These are phyloP conservation scores for Catharus minimus DNA, from an alignment of 2,113 vertebrate genomes.

Conservation along the genomic window DNA sequence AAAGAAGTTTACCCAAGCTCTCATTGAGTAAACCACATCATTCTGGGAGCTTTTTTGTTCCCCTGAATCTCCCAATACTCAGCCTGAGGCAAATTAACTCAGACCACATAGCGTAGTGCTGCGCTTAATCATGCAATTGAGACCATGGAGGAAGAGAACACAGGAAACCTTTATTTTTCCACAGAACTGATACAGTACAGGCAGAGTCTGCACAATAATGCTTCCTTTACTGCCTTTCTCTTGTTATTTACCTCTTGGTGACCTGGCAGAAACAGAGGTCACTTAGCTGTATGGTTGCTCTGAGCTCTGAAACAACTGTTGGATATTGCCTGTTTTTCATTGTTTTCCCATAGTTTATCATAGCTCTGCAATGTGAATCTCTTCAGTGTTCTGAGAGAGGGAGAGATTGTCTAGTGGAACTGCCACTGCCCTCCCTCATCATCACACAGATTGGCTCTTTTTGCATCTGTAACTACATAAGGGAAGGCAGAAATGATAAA, in stretches of 20 bases:
- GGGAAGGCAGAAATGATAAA: background rate
- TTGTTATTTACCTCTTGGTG: constrained; percentile 69
- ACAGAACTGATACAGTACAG: constrained; percentile 58
- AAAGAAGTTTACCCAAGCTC: constrained; percentile 15
- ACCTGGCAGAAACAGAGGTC: constrained; percentile 69
- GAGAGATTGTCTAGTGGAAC: background rate
- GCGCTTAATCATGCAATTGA: background rate
- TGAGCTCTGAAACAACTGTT: constrained; percentile 55
- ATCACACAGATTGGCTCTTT: background rate
- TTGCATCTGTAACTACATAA: background rate
- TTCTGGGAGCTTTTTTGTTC: constrained; percentile 22
- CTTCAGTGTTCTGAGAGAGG: constrained; percentile 2
- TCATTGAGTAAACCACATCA: background rate
- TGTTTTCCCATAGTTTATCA: constrained; percentile 66
- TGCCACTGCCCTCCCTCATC: background rate
- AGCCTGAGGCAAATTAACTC: constrained; percentile 37
- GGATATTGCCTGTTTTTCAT: constrained; percentile 60
- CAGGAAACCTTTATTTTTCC: constrained; percentile 66
- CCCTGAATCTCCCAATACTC: constrained; percentile 5
- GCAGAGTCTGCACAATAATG: constrained; percentile 49
- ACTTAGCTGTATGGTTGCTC: constrained; percentile 62
- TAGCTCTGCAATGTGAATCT: constrained; percentile 39
- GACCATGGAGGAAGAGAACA: constrained; percentile 37
- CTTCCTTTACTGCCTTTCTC: constrained; percentile 64
- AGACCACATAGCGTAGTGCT: background rate